Evolutionary conservation across 2,113 vertebrate species (phyloP), one percentile per base, ranked within the genome.

Genomic region (Nymphicus hollandicus): DNA sequence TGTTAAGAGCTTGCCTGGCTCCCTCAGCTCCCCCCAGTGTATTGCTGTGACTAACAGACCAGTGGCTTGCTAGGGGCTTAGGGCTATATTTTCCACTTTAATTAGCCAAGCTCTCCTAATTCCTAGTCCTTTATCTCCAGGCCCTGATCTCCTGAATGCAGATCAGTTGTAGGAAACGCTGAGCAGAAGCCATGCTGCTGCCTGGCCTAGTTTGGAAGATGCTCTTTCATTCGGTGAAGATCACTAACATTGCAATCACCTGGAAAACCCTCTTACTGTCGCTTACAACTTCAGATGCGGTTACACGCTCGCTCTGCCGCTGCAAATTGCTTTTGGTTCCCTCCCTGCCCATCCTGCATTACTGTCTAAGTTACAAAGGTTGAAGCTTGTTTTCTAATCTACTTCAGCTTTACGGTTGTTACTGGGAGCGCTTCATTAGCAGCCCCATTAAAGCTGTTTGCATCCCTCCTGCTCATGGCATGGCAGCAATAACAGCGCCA

Each of bases 381-480:
- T 3, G 63, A 49, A 55, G 28, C 35, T 69, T 29, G 56, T 10
- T 76, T 85, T 56, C 68, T 28, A 25, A 49, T 20, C 66, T 35
- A 0, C 20, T 74, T 37, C 2, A 60, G 52, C 35, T 50, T 19
- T 17, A 1, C 2, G 17, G 28, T 41, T 65, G 68, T 52, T 47
- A 4, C 31, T 2, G 17, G 65, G 41, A 4, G 23, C 14, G 1
- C 29, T 81, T 9, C 5, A 2, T 3, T 39, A 6, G 0, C 70
- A 35, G 68, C 71, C 56, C 56, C 16, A 1, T 29, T 7, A 1
- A 50, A 47, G 25, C 25, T 4, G 10, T 7, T 9, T 16, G 24
- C 2, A 6, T 4, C 76, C 4, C 0, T 1, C 9, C 10, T 3
- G 49, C 13, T 19, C n/a, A 3, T 19, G 33, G 39, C 31, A 2